A percentile compares a stretch with the other conserved stretches of the same genome.
These are phyloP conservation scores for Datnioides undecimradiatus DNA, from an alignment of 2,113 vertebrate genomes.

Conservation along the genomic window DNA sequence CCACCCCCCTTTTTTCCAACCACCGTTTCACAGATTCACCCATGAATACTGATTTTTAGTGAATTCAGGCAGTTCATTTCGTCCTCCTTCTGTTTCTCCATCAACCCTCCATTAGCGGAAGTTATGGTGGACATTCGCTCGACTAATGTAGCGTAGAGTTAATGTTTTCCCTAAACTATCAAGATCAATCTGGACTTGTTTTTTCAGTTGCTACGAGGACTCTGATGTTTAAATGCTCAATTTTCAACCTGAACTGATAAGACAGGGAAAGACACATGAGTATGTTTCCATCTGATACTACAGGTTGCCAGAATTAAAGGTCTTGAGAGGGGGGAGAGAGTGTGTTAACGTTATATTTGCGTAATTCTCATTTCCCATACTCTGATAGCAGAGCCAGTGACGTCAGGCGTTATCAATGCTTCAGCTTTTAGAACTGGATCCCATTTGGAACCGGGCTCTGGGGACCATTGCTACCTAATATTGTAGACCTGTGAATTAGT, in stretches of 20 bases:
- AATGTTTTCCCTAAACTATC: neutral
- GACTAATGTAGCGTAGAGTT: neutral
- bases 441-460: conserved; percentile 1
- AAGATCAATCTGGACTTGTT: neutral
- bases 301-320: neutral
- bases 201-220: neutral
- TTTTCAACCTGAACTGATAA: conserved; percentile 5
- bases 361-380: conserved; percentile 14
- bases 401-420: conserved; percentile 1
- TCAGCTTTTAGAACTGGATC: conserved; percentile 16
- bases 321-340: neutral
- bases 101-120: conserved; percentile 4
- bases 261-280: neutral
- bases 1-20: conserved; percentile 11
- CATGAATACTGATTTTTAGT: conserved; percentile 54
- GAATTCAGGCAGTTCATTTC: conserved; percentile 29
- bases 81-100: neutral
- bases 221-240: neutral
- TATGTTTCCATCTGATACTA: conserved; percentile 14
- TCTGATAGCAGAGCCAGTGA: neutral
- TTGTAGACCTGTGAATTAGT: conserved; percentile 1
- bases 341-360: neutral
- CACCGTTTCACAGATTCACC: conserved; percentile 38
- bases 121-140: neutral
- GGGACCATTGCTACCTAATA: conserved; percentile 11